These are phyloP conservation scores for Micrasema minimum DNA, from an alignment of 1,140 invertebrate genomes.

Conservation along the genomic window DNA sequence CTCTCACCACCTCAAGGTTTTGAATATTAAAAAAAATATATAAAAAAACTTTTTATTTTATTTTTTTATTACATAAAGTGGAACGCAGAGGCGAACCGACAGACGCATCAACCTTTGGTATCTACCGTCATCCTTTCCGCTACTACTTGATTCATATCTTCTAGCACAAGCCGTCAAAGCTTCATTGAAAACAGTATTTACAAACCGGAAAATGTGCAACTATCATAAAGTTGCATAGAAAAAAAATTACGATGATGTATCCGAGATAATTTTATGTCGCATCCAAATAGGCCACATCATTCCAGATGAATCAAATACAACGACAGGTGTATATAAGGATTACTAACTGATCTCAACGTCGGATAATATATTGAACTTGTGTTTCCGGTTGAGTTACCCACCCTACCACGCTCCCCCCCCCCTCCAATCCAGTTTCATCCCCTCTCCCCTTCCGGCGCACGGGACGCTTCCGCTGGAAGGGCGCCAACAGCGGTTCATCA, in stretches of 20 bases:
- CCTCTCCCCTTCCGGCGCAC: constrained; percentile 45
- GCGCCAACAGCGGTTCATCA: constrained; percentile 46
- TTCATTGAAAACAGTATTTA: no score
- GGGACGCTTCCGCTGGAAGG: constrained; percentile 44
- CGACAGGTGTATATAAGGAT: constrained; percentile 18
- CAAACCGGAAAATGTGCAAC: no score
- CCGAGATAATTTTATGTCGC: neutral
- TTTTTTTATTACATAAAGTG: no score
- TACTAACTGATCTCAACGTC: constrained; percentile 3
- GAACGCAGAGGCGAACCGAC: no score
- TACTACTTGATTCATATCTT: neutral
- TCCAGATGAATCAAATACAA: neutral
- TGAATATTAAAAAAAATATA: no score
- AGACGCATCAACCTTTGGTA: no score
- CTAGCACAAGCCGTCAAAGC: neutral
- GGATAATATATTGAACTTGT: constrained; percentile 15
- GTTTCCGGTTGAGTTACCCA: constrained; percentile 1
- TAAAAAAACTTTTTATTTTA: no score
- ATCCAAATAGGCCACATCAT: neutral
- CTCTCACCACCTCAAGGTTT: no score
- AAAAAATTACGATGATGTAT: neutral
- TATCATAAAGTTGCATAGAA: neutral
- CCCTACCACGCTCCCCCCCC: neutral
- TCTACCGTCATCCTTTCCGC: no score
- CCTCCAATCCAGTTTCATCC: neutral